Evolutionary conservation across 2,797 vertebrate species (phyloP).

Genomic region (Halcyon chelicuti): DNA sequence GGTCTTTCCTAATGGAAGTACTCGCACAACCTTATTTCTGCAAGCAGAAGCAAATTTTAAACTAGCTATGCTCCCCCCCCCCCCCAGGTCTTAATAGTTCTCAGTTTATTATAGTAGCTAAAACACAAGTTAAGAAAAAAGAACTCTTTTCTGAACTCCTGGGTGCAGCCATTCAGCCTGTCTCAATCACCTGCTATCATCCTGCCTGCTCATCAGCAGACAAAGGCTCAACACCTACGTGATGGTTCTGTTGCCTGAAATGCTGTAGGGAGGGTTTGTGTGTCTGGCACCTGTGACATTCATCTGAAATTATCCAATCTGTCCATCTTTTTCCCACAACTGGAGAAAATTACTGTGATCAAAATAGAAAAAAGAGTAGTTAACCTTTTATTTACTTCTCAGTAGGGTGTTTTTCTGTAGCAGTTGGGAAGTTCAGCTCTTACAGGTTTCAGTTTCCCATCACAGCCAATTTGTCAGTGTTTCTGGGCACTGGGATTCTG

Average conservation of each 20-base stretch:
- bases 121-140: not conserved
- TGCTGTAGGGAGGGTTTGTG: not conserved
- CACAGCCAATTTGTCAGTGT: not conserved
- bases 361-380: not conserved
- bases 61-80: not conserved
- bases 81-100: not conserved
- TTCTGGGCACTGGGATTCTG: not conserved
- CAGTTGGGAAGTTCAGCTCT: not conserved
- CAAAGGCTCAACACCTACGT: not conserved
- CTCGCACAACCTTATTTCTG: not conserved
- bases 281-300: not conserved
- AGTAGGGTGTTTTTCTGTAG: not conserved
- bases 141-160: not conserved
- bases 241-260: not conserved
- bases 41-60: not conserved
- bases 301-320: not conserved
- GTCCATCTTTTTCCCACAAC: not conserved
- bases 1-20: not conserved
- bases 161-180: not conserved
- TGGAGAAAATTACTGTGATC: slow-evolving; percentile 47
- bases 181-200: not conserved
- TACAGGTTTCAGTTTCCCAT: not conserved
- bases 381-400: slow-evolving; percentile 24
- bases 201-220: not conserved
- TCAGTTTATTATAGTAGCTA: not conserved